Conservation (phyloP, 2,888 invertebrate species). For the Ephialtes manifestator region DNA sequence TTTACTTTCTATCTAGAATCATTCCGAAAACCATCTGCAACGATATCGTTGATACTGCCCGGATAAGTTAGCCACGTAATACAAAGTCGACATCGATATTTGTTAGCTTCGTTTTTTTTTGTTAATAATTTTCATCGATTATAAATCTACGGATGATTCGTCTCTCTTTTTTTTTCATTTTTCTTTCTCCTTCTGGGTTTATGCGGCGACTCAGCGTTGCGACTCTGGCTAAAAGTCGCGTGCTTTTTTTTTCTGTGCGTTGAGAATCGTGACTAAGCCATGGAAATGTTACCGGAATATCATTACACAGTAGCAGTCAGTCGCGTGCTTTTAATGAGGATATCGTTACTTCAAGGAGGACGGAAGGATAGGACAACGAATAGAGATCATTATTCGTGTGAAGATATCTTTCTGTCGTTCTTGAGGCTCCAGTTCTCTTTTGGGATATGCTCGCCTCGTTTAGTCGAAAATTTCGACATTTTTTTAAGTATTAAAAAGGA, state of each 20-base stretch:
- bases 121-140: constrained; percentile 38
- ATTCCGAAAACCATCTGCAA: constrained; percentile 60
- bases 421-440: background rate
- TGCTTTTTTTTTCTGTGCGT: constrained; percentile 56
- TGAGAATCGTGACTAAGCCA: constrained; percentile 42
- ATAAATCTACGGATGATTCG: constrained; percentile 59
- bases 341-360: constrained; percentile 15
- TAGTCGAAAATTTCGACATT: constrained; percentile 3
- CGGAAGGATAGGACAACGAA: constrained; percentile 5
- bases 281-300: constrained; percentile 29
- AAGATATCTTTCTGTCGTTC: background rate
- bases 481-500: background rate
- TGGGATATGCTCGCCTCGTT: constrained; percentile 11
- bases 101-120: constrained; percentile 46
- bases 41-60: constrained; percentile 81
- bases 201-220: constrained; percentile 36
- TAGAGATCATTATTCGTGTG: constrained; percentile 1
- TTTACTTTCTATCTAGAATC: constrained; percentile 52
- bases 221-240: constrained; percentile 46
- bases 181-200: constrained; percentile 27
- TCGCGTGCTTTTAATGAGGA: constrained; percentile 29
- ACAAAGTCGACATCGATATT: constrained; percentile 76
- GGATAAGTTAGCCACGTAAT: constrained; percentile 76
- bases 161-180: background rate
- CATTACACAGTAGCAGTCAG: constrained; percentile 32